Evolutionary conservation across 2,888 invertebrate species (phyloP).

Genomic region (Heliconius erato): DNA sequence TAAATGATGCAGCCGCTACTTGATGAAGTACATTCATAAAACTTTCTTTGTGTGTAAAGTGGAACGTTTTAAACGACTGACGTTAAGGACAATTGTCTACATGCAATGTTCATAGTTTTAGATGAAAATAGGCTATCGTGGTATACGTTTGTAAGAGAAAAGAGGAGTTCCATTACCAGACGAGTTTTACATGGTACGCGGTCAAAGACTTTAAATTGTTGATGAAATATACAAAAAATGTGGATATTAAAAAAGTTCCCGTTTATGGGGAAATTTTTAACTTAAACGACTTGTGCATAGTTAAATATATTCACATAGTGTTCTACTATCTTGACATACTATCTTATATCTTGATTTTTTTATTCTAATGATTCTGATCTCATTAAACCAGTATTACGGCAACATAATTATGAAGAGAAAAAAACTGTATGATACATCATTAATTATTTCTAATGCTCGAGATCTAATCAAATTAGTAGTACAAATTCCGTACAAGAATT

Average conservation of each 20-base stretch:
- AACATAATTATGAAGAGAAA: background rate
- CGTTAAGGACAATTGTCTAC: slow-evolving; percentile 72
- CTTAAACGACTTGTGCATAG: background rate
- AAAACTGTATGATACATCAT: background rate
- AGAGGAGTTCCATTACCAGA: slow-evolving; percentile 48
- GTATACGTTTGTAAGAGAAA: slow-evolving; percentile 52
- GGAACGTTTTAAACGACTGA: slow-evolving; percentile 73
- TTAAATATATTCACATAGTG: slow-evolving; percentile 1
- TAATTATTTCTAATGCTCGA: background rate
- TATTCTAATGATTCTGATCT: background rate
- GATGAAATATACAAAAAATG: slow-evolving; percentile 34
- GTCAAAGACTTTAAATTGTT: slow-evolving; percentile 43
- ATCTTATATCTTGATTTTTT: background rate
- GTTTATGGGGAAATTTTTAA: background rate
- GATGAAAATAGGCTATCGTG: slow-evolving; percentile 70
- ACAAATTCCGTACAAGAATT: no score
- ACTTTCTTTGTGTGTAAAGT: slow-evolving; percentile 75
- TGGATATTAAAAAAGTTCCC: slow-evolving; percentile 6
- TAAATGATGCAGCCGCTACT: slow-evolving; percentile 41
- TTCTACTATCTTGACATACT: background rate
- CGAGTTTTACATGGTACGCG: slow-evolving; percentile 39
- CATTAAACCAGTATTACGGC: background rate
- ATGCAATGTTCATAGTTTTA: slow-evolving; percentile 68
- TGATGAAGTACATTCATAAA: slow-evolving; percentile 54
- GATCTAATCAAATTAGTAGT: no score